Evolutionary conservation across 37 sponge, comb jelly and placozoan species (phyloP).

Genomic region (Tethya wilhelma): DNA sequence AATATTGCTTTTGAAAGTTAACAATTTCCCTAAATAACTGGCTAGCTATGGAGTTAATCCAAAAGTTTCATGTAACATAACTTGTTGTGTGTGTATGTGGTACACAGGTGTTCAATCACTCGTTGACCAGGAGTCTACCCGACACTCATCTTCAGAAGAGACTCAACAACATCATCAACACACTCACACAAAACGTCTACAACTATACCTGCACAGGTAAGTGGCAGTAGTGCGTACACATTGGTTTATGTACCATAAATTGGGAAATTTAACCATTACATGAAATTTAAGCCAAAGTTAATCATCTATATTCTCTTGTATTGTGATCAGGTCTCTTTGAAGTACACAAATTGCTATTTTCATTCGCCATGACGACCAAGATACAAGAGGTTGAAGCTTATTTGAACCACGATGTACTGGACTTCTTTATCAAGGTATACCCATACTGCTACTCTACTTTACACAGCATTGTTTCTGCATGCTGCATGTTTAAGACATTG

Average conservation of each 20-base stretch:
- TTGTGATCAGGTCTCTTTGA: slow-evolving; percentile 89
- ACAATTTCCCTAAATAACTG: neutral
- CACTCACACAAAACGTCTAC: slow-evolving; percentile 95
- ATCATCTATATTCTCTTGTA: neutral
- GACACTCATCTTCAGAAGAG: slow-evolving; percentile 92
- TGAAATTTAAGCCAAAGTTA: neutral
- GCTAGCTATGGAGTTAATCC: no score
- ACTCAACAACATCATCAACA: slow-evolving; percentile 93
- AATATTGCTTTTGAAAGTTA: neutral
- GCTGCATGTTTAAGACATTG: neutral
- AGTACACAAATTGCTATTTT: slow-evolving; percentile 97
- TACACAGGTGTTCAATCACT: slow-evolving; percentile 86
- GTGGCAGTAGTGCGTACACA: neutral
- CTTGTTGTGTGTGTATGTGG: neutral
- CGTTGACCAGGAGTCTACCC: slow-evolving; percentile 88
- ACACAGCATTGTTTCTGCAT: no score
- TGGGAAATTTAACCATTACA: neutral
- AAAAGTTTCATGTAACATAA: no score
- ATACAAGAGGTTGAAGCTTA: slow-evolving; percentile 87
- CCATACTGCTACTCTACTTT: no score
- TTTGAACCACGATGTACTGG: slow-evolving; percentile 88
- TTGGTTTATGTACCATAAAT: neutral
- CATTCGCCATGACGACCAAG: slow-evolving; percentile 98
- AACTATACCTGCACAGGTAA: slow-evolving; percentile 98
- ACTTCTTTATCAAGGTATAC: slow-evolving; percentile 97